phyloP scores from a whole-genome alignment of 53 echinoderm and acorn worm genomes.

The Stichopus horrens region DNA sequence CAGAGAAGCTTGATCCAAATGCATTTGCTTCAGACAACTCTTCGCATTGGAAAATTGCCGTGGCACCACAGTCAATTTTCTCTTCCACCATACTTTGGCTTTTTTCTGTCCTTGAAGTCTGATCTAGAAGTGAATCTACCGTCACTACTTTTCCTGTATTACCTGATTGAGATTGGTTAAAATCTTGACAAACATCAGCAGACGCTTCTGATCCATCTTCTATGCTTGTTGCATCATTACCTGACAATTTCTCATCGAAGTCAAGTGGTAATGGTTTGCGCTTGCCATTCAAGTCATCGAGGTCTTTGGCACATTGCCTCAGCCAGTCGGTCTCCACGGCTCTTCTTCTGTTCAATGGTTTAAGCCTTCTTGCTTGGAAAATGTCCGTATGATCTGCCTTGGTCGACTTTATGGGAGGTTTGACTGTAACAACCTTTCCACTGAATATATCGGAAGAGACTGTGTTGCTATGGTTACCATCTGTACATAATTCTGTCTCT shows the following conservation, averaged over 20 bases:
- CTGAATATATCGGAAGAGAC: background rate
- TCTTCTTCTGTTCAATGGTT: conserved; percentile 19
- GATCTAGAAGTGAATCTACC: too few relatives aligned
- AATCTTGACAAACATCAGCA: background rate
- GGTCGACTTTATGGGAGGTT: background rate
- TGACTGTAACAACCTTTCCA: conserved; percentile 4
- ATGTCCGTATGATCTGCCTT: background rate
- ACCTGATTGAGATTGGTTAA: background rate
- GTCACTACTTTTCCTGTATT: background rate
- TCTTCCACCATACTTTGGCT: too few relatives aligned
- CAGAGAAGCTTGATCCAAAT: too few relatives aligned
- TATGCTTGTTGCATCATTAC: background rate
- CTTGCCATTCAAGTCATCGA: conserved; percentile 10
- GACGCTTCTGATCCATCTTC: background rate
- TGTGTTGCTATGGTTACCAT: background rate
- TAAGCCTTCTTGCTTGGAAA: background rate
- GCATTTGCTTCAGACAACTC: too few relatives aligned
- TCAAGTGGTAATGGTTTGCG: background rate
- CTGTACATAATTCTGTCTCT: background rate
- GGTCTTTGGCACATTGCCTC: background rate
- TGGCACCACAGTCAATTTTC: too few relatives aligned
- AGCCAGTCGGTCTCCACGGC: conserved; percentile 7
- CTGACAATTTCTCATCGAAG: background rate
- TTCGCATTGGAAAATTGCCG: too few relatives aligned
- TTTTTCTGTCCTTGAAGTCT: too few relatives aligned